Conservation (phyloP, 1,140 invertebrate genomes). For the Bombus huntii region DNA sequence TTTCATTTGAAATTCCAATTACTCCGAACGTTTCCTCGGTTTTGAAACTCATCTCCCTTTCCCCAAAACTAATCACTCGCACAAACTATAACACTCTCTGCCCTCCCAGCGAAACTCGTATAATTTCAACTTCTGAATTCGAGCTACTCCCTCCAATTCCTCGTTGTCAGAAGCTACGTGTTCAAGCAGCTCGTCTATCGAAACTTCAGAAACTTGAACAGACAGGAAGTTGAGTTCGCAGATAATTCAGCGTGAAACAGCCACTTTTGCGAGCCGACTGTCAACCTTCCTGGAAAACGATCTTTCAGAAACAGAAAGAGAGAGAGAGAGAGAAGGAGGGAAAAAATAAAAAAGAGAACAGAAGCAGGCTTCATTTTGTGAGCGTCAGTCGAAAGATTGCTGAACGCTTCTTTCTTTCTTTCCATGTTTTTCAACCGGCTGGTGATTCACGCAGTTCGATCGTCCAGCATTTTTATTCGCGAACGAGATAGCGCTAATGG, state of each 20-base stretch:
- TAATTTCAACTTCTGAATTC: constrained; percentile 3
- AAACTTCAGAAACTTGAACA: constrained; percentile 27
- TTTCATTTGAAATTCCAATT: too few species aligned
- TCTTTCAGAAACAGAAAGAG: background rate
- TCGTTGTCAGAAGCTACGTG: background rate
- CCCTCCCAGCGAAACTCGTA: background rate
- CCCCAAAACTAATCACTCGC: constrained; percentile 4
- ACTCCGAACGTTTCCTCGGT: background rate
- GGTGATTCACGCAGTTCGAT: constrained; percentile 69
- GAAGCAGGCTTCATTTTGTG: background rate
- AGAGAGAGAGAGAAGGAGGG: background rate
- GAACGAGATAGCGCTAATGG: constrained; percentile 76
- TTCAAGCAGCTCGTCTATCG: background rate
- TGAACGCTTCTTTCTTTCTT: constrained; percentile 18
- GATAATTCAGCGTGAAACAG: constrained; percentile 47
- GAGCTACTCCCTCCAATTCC: background rate
- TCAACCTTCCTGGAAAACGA: constrained; percentile 31
- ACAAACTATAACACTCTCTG: background rate
- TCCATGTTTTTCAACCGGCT: constrained; percentile 39
- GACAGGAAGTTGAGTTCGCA: constrained; percentile 32
- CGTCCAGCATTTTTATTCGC: constrained; percentile 53
- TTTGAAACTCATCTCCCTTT: background rate
- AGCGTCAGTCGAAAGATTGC: background rate
- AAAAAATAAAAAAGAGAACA: background rate
- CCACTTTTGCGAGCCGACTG: constrained; percentile 9